A percentile compares a stretch with the other conserved stretches of the same genome.
Evolutionary conservation across 2,888 invertebrate species (phyloP).

Genomic region (Nasonia oneida): DNA sequence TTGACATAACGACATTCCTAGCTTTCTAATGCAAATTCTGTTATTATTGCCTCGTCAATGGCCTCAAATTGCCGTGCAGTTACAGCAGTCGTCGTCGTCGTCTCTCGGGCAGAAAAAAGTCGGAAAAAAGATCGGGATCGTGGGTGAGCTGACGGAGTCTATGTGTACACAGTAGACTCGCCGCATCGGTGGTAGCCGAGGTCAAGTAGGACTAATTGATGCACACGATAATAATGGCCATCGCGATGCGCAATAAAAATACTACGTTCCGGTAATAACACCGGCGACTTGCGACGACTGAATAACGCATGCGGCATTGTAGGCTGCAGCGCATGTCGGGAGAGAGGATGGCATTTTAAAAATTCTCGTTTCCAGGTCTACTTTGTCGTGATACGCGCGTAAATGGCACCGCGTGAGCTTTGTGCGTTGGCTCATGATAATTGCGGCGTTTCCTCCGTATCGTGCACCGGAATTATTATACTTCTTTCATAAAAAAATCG

Average conservation of each 20-base stretch:
- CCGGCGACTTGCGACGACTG: slow-evolving; percentile 21
- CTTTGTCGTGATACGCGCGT: background rate
- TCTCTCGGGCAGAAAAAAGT: background rate
- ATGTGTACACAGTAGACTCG: background rate
- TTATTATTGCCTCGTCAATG: slow-evolving; percentile 24
- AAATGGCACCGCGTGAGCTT: background rate
- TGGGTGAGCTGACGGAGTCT: background rate
- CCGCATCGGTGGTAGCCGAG: slow-evolving; percentile 67
- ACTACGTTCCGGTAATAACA: slow-evolving; percentile 53
- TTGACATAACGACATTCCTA: slow-evolving; percentile 31
- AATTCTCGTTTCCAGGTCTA: background rate
- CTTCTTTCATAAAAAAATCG: background rate
- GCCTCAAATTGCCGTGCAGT: slow-evolving; percentile 39
- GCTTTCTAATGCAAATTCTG: slow-evolving; percentile 57
- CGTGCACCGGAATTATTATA: background rate
- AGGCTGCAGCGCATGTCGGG: background rate
- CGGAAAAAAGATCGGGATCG: slow-evolving; percentile 21
- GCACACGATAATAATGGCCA: slow-evolving; percentile 57
- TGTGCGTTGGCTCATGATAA: background rate
- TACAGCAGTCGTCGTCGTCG: background rate
- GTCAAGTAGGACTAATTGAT: slow-evolving; percentile 75
- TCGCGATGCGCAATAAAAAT: slow-evolving; percentile 39
- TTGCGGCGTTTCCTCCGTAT: background rate
- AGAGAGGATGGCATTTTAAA: background rate
- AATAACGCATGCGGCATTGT: slow-evolving; percentile 2